phyloP scores from a whole-genome alignment of 1,140 invertebrate species.

The Drosophila simulans region DNA sequence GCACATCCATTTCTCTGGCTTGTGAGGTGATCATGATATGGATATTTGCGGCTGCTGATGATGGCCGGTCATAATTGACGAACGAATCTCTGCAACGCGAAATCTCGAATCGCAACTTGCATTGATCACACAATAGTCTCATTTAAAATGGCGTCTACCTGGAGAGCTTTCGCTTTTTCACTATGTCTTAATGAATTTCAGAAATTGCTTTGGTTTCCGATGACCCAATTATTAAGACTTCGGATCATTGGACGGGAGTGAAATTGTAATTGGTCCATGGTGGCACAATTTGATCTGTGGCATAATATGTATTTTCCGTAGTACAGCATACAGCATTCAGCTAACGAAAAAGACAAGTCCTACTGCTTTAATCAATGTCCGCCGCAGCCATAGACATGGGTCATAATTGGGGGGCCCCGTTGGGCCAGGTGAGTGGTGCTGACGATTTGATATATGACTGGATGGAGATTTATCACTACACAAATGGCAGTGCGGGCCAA shows the following conservation, averaged over 20 bases:
- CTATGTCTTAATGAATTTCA: constrained; percentile 6
- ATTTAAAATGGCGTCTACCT: constrained; percentile 68
- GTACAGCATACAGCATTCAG: too few relatives aligned
- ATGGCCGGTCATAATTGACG: constrained; percentile 24
- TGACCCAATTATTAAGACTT: constrained; percentile 62
- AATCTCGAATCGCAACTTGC: constrained; percentile 53
- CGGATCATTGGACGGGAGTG: constrained; percentile 46
- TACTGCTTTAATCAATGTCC: constrained; percentile 54
- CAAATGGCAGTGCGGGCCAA: constrained; percentile 32
- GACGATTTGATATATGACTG: constrained; percentile 70
- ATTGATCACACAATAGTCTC: constrained; percentile 57
- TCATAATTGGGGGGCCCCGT: constrained; percentile 28
- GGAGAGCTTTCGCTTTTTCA: constrained; percentile 20
- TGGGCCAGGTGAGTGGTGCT: constrained; percentile 59
- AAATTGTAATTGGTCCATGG: constrained; percentile 52
- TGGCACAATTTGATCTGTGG: constrained; percentile 23
- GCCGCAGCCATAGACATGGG: constrained; percentile 49
- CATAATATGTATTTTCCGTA: too few relatives aligned
- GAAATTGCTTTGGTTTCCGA: constrained; percentile 45
- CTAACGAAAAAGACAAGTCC: constrained; percentile 1
- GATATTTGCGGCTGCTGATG: constrained; percentile 2
- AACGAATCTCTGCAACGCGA: constrained; percentile 18
- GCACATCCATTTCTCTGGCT: constrained; percentile 47
- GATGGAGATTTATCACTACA: constrained; percentile 64
- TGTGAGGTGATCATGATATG: constrained; percentile 19